Evolutionary conservation across 2,888 invertebrate species (phyloP).

Genomic region (Lithophane semibrunnea): DNA sequence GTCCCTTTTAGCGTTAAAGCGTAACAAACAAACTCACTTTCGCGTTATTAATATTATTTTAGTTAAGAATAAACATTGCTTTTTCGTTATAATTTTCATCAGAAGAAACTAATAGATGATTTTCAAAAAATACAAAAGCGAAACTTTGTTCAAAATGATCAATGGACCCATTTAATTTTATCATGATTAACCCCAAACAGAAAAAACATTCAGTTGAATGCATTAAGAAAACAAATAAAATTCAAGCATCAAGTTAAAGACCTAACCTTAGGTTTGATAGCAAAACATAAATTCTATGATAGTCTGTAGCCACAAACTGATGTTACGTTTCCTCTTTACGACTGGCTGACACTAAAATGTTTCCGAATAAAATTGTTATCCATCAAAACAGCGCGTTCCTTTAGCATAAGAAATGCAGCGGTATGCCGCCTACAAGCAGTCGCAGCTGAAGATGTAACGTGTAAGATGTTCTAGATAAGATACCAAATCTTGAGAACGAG

Average conservation of each 20-base stretch:
- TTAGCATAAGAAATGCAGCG: slow-evolving; percentile 77
- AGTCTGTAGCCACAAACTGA: slow-evolving; percentile 54
- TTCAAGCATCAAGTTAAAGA: slow-evolving; percentile 23
- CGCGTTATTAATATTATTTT: too few species aligned
- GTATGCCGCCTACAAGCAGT: slow-evolving; percentile 70
- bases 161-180: neutral
- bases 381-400: slow-evolving; percentile 81
- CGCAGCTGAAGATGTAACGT: slow-evolving; percentile 32
- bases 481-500: neutral
- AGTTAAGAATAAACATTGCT: too few species aligned
- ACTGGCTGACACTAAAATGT: slow-evolving; percentile 82
- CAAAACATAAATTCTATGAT: slow-evolving; percentile 54
- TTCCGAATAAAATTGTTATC: slow-evolving; percentile 85
- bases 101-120: neutral
- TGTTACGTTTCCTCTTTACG: slow-evolving; percentile 73
- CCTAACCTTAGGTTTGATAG: slow-evolving; percentile 48
- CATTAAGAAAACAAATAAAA: slow-evolving; percentile 22
- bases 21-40: too few species aligned
- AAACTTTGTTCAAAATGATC: neutral
- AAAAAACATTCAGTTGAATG: slow-evolving; percentile 10
- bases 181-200: slow-evolving; percentile 7
- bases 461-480: slow-evolving; percentile 49
- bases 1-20: too few species aligned
- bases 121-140: neutral
- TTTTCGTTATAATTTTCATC: too few species aligned